Evolutionary conservation across 2,888 invertebrate species (phyloP).

Genomic region (Hipparchia semele): DNA sequence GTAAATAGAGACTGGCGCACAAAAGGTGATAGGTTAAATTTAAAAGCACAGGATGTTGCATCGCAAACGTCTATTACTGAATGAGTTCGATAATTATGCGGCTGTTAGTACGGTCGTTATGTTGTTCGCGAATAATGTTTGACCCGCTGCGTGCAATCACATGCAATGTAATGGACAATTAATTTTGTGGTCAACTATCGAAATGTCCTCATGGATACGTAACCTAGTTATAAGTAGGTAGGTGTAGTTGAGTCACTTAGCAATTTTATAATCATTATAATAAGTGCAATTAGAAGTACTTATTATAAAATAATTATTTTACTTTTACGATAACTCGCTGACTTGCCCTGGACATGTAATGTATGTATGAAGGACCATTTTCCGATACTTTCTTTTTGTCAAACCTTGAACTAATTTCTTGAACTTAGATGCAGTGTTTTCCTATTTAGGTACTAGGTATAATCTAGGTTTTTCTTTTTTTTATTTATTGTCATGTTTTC

Average conservation of each 20-base stretch:
- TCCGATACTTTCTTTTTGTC: too few relatives aligned
- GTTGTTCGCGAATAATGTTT: conserved; percentile 59
- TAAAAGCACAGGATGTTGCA: conserved; percentile 68
- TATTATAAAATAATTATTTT: too few relatives aligned
- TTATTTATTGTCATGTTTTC: too few relatives aligned
- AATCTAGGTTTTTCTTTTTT: too few relatives aligned
- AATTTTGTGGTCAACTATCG: conserved; percentile 50
- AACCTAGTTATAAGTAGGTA: conserved; percentile 28
- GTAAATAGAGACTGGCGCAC: conserved; percentile 46
- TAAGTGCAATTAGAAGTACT: background rate
- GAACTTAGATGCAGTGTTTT: too few relatives aligned
- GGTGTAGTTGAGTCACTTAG: background rate
- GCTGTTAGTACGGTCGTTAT: conserved; percentile 54
- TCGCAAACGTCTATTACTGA: conserved; percentile 57
- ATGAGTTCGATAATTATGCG: conserved; percentile 58
- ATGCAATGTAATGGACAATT: conserved; percentile 55
- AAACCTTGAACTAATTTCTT: too few relatives aligned
- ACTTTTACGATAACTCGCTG: too few relatives aligned
- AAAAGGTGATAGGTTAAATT: conserved; percentile 46
- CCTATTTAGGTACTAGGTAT: too few relatives aligned
- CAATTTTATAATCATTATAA: background rate
- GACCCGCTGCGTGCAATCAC: conserved; percentile 54
- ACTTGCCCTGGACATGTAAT: too few relatives aligned
- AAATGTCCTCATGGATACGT: conserved; percentile 39
- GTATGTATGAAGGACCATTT: too few relatives aligned